Evolutionary conservation across 30 jellyfish, hydroid and myxozoan genomes (phyloP), one percentile per base, ranked within the genome.

Genomic region (Mastigias papua): DNA sequence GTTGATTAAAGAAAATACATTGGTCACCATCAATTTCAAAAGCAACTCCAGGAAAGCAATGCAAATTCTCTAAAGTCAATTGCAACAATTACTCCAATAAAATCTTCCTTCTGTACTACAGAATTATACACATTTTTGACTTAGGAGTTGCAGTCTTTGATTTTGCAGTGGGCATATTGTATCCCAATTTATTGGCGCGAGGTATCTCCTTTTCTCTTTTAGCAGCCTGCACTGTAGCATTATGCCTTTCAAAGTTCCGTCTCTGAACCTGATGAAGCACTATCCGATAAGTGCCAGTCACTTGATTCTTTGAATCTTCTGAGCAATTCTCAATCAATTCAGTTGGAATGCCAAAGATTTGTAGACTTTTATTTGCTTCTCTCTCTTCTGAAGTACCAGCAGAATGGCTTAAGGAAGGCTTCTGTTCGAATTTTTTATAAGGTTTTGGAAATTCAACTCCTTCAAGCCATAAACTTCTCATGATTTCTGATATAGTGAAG

Each of bases 231-330:
- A 81, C 62, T 19, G 81, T 76, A 31, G 91, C 98, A n/a, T 66
- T 28, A 22, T 73, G 92, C 48, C 80, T 33, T 49, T 93, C 98
- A 28, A 60, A 65, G 28, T 68, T 88, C 25, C 95, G 82, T 48
- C 94, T 61, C 88, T 93, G 97, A 23, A 86, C 94, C 84, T 93
- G 98, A 49, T 93, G 95, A 48, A 93, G 74, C 17, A 88, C 80
- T 4, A 93, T 88, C n/a, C 98, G 93, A 64, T 82, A 93, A 50
- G 97, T 89, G 72, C 98, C 98, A 42, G 96, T 93, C 25, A 93
- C 82, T 22, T 74, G 89, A 50, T 73, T 88, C 68, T 88, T 73
- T 16, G 98, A 76, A 68, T 84, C 96, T 11, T 69, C 84, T 0
- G 94, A 70, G 27, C 92, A 66, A 34, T 72, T 83, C 33, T 78